Evolutionary conservation across 2,888 invertebrate genomes (phyloP).

Genomic region (Stenichneumon culpator): DNA sequence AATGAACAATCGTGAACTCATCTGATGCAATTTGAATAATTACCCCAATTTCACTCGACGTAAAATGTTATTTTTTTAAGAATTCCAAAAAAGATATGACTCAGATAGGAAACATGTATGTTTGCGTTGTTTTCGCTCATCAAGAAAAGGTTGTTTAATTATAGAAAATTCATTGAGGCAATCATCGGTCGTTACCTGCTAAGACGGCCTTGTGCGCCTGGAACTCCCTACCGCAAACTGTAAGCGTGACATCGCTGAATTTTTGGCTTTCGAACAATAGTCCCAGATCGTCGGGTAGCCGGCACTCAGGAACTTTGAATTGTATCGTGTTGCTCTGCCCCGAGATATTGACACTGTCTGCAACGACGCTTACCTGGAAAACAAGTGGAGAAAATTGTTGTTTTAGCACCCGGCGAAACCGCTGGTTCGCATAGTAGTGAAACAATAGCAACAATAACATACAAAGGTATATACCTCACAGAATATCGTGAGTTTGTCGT

Average conservation of each 20-base stretch:
- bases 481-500: slow-evolving; percentile 99
- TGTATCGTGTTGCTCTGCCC: slow-evolving; percentile 99
- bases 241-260: slow-evolving; percentile 98
- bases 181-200: slow-evolving; percentile 86
- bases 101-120: too few relatives aligned
- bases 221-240: slow-evolving; percentile 95
- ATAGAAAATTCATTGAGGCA: background rate
- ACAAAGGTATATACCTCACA: slow-evolving; percentile 92
- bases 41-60: too few relatives aligned
- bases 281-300: slow-evolving; percentile 97
- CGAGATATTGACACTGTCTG: slow-evolving; percentile 99
- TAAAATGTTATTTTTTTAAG: too few relatives aligned
- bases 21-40: too few relatives aligned
- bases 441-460: slow-evolving; percentile 74
- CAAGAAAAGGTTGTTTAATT: background rate
- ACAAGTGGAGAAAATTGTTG: slow-evolving; percentile 63
- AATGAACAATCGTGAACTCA: too few relatives aligned
- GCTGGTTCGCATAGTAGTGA: slow-evolving; percentile 63
- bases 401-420: slow-evolving; percentile 58
- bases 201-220: slow-evolving; percentile 99
- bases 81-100: too few relatives aligned
- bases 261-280: slow-evolving; percentile 98
- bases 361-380: slow-evolving; percentile 95
- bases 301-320: slow-evolving; percentile 98
- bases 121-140: background rate